These are phyloP conservation scores for Drosophila burlai DNA, from an alignment of 1,140 invertebrate species.

Conservation along the genomic window DNA sequence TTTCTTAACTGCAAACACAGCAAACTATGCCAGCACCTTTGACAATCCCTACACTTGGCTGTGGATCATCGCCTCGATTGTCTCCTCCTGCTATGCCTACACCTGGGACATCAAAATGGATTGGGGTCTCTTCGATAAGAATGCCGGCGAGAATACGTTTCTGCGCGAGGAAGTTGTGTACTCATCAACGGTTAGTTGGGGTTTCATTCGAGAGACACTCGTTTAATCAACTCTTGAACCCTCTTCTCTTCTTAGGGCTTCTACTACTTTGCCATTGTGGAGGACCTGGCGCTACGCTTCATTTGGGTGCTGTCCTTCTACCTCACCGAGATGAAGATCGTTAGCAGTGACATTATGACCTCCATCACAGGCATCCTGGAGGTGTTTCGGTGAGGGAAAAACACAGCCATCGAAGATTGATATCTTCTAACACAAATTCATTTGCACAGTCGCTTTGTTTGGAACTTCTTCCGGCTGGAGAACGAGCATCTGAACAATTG, in stretches of 20 bases:
- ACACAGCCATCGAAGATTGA: too few species aligned
- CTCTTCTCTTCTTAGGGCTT: conserved; percentile 88
- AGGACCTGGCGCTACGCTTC: conserved; percentile 97
- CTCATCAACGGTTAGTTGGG: conserved; percentile 87
- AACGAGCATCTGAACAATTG: conserved; percentile 99
- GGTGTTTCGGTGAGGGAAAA: conserved; percentile 92
- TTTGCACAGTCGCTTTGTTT: conserved; percentile 99
- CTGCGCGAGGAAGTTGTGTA: conserved; percentile 92
- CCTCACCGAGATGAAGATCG: conserved; percentile 92
- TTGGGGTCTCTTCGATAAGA: conserved; percentile 98
- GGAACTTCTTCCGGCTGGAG: conserved; percentile 99
- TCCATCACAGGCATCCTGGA: conserved; percentile 96
- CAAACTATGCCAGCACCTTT: conserved; percentile 87
- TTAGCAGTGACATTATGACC: conserved; percentile 94
- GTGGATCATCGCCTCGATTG: conserved; percentile 91
- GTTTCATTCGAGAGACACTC: not conserved
- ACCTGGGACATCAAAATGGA: conserved; percentile 99
- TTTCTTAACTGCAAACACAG: conserved; percentile 54
- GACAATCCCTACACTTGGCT: conserved; percentile 93
- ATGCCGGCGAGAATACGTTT: conserved; percentile 93
- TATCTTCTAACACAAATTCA: too few species aligned
- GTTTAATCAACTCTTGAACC: not conserved
- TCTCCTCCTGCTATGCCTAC: conserved; percentile 94
- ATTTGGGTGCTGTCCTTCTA: conserved; percentile 96
- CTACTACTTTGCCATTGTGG: conserved; percentile 98